Evolutionary conservation across 2,888 invertebrate genomes (phyloP).

Genomic region (Trichacis sp.): DNA sequence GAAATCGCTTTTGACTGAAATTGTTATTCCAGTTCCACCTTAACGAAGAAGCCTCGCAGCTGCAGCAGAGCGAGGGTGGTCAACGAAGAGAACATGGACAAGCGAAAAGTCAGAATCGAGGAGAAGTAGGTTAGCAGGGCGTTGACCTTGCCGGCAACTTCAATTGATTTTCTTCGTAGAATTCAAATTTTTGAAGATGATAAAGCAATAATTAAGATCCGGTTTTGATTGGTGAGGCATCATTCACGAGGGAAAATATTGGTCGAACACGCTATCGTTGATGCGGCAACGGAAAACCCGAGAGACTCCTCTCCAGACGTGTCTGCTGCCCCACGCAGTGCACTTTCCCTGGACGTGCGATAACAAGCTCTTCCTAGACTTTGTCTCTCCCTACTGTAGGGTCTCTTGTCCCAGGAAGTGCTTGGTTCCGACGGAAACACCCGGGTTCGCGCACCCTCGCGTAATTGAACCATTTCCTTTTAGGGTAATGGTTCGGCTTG

Average conservation of each 20-base stretch:
- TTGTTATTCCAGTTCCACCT: not conserved
- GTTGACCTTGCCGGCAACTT: slow-evolving; percentile 35
- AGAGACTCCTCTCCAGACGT: slow-evolving; percentile 28
- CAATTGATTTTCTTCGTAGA: slow-evolving; percentile 34
- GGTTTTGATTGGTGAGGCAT: no score
- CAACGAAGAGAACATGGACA: slow-evolving; percentile 24
- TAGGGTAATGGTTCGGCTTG: no score
- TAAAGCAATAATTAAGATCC: no score
- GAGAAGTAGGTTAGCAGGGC: slow-evolving; percentile 39
- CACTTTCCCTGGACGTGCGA: slow-evolving; percentile 53
- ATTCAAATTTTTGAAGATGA: not conserved
- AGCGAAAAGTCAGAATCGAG: slow-evolving; percentile 33
- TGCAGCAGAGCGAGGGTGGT: slow-evolving; percentile 38
- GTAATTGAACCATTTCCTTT: no score
- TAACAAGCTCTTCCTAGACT: slow-evolving; percentile 59
- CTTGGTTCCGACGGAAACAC: slow-evolving; percentile 54
- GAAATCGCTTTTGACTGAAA: no score
- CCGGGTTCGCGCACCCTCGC: slow-evolving; percentile 41
- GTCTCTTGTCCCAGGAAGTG: slow-evolving; percentile 60
- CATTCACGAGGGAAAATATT: slow-evolving; percentile 36
- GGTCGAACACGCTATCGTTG: slow-evolving; percentile 49
- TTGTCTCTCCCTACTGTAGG: slow-evolving; percentile 53
- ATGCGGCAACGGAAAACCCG: slow-evolving; percentile 26
- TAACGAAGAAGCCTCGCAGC: slow-evolving; percentile 35
- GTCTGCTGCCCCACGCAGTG: slow-evolving; percentile 34